Evolutionary conservation across 2,113 vertebrate genomes (phyloP).

Genomic region (Brevimyrus niger): DNA sequence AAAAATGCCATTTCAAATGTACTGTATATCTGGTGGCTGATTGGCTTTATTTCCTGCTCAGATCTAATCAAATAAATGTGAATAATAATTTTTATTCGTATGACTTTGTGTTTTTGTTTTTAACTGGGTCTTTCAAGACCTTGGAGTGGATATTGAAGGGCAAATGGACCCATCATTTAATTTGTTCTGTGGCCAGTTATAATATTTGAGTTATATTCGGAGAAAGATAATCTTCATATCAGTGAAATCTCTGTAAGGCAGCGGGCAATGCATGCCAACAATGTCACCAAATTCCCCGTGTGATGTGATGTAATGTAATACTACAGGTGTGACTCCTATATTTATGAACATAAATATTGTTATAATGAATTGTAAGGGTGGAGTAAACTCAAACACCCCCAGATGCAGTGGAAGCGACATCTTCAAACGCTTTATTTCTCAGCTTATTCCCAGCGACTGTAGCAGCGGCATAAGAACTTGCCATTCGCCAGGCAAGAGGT

Average conservation of each 20-base stretch:
- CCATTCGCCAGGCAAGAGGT: neutral
- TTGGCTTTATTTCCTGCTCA: neutral
- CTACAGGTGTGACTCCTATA: neutral
- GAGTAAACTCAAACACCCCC: neutral
- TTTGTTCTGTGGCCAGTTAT: neutral
- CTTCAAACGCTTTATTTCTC: neutral
- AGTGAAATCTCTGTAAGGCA: neutral
- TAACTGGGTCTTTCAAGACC: neutral
- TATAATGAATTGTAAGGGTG: neutral
- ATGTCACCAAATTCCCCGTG: neutral
- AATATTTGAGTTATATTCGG: neutral
- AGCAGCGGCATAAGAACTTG: neutral
- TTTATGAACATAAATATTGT: neutral
- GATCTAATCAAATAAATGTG: neutral
- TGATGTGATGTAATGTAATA: neutral
- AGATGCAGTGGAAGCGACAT: neutral
- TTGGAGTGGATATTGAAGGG: neutral
- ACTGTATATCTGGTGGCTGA: neutral
- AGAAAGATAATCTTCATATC: neutral
- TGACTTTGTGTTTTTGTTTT: neutral
- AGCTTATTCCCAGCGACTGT: neutral
- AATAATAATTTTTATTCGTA: neutral
- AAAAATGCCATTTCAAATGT: neutral
- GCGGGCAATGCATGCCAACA: neutral
- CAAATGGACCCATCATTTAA: neutral